phyloP scores from a whole-genome alignment of 2,888 invertebrate species.

The Cheilosia soror region DNA sequence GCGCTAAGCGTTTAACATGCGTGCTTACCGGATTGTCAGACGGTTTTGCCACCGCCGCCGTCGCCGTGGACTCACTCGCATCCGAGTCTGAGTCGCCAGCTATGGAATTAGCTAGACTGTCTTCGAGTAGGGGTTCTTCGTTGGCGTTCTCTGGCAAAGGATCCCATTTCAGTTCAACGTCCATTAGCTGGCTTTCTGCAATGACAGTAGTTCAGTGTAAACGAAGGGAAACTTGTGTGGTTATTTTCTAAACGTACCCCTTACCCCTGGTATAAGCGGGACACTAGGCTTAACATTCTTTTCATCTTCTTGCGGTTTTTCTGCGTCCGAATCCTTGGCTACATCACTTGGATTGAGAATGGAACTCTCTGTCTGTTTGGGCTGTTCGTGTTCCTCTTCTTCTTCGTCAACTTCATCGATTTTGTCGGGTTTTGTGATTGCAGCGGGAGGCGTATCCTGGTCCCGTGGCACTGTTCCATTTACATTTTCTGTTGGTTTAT shows the following conservation, averaged over 20 bases:
- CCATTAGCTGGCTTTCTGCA: constrained; percentile 84
- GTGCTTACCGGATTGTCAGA: constrained; percentile 84
- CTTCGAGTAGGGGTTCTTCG: constrained; percentile 79
- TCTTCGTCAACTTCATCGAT: constrained; percentile 81
- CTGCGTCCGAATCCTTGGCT: not conserved
- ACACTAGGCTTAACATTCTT: constrained; percentile 48
- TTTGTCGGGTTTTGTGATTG: constrained; percentile 58
- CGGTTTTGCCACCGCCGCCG: constrained; percentile 76
- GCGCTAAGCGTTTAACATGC: constrained; percentile 81
- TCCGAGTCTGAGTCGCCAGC: constrained; percentile 77
- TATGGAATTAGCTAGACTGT: constrained; percentile 74
- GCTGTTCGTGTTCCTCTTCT: constrained; percentile 77
- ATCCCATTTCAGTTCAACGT: constrained; percentile 86
- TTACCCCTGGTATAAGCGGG: constrained; percentile 83
- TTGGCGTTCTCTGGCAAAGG: constrained; percentile 84
- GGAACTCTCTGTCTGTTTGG: constrained; percentile 9
- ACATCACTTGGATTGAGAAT: constrained; percentile 7
- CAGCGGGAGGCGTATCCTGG: constrained; percentile 3
- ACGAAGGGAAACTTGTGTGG: not conserved
- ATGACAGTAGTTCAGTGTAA: not conserved
- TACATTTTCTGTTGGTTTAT: constrained; percentile 40
- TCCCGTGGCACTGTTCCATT: constrained; percentile 71
- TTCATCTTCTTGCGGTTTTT: constrained; percentile 39
- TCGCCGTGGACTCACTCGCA: constrained; percentile 75
- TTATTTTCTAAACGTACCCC: constrained; percentile 83